Evolutionary conservation across 2,113 vertebrate genomes (phyloP).

Genomic region (Dissostichus mawsoni): DNA sequence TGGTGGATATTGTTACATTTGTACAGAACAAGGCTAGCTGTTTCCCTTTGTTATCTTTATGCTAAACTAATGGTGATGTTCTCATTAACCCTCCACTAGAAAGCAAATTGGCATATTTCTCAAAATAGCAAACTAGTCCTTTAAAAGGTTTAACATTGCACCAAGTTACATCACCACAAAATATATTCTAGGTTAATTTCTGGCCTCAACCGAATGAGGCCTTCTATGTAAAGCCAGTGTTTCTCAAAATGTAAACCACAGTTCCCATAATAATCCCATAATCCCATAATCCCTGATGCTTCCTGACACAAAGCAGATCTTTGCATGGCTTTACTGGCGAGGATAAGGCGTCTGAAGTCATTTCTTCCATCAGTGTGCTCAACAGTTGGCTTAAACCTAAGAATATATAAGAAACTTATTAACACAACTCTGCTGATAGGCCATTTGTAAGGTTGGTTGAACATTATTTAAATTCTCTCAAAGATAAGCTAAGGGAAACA

Average conservation of each 20-base stretch:
- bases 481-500: neutral
- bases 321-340: slow-evolving; percentile 3
- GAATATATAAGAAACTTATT: neutral
- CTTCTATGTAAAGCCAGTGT: neutral
- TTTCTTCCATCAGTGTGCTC: neutral
- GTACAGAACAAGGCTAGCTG: neutral
- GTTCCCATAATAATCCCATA: neutral
- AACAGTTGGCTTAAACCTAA: neutral
- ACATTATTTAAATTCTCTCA: neutral
- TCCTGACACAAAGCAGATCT: slow-evolving; percentile 21
- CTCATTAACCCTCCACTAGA: neutral
- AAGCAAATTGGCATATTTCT: neutral
- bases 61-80: neutral
- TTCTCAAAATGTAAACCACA: neutral
- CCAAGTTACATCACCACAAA: neutral
- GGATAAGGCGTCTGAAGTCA: slow-evolving; percentile 14
- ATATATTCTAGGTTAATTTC: neutral
- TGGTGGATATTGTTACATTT: no score
- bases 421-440: no score
- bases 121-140: neutral
- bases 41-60: neutral
- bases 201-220: neutral
- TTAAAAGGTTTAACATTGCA: neutral
- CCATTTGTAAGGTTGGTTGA: neutral
- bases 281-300: slow-evolving; percentile 8